A percentile compares a stretch with the other conserved stretches of the same genome.
These are phyloP conservation scores for Eupleurogrammus muticus DNA, from an alignment of 2,797 vertebrate species.

Conservation along the genomic window DNA sequence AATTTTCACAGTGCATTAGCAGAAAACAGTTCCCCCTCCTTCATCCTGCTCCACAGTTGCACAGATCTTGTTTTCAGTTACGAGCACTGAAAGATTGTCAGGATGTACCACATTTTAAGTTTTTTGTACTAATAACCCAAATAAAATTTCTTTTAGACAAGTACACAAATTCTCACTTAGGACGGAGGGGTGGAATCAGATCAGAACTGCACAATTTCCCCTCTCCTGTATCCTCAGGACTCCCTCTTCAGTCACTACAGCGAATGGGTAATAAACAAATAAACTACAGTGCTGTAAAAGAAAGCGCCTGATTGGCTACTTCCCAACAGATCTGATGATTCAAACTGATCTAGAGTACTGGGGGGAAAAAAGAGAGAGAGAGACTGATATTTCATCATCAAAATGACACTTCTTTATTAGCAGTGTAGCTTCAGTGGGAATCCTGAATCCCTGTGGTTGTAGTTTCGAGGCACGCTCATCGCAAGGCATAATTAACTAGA, in stretches of 20 bases:
- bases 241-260: background rate
- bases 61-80: constrained; percentile 4
- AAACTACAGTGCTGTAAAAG: background rate
- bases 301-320: background rate
- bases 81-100: constrained; percentile 4
- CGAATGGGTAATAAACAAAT: no score
- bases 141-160: background rate
- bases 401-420: background rate
- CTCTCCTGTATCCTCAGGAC: background rate
- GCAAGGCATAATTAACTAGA: background rate
- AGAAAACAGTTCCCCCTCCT: constrained; percentile 24
- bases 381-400: background rate
- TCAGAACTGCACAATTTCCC: background rate
- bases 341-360: background rate
- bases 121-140: background rate
- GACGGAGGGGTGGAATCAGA: no score
- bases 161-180: background rate
- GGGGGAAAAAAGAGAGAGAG: background rate
- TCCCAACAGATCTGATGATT: constrained; percentile 2
- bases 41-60: constrained; percentile 16
- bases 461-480: background rate
- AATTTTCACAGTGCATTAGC: constrained; percentile 48
- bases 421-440: background rate
- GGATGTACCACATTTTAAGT: constrained; percentile 9
- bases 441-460: background rate